Evolutionary conservation across 2,888 invertebrate genomes (phyloP).

Genomic region (Pantelozetes paolii): DNA sequence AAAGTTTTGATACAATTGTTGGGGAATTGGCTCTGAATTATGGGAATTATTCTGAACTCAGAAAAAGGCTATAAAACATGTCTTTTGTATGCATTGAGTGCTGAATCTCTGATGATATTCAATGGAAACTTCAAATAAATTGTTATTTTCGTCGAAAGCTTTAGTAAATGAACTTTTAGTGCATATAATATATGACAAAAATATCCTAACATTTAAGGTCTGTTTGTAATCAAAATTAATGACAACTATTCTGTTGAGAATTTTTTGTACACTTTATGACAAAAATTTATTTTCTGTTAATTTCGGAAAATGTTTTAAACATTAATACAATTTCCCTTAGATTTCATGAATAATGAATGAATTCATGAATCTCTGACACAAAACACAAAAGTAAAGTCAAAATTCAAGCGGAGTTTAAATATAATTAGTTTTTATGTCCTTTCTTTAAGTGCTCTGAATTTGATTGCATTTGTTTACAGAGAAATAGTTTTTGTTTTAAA

Average conservation of each 20-base stretch:
- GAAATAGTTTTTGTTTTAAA: neutral
- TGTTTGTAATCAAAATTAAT: constrained; percentile 24
- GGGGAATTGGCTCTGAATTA: neutral
- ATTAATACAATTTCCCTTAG: neutral
- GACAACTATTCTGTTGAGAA: neutral
- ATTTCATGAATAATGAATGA: neutral
- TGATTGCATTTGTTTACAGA: neutral
- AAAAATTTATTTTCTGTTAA: neutral
- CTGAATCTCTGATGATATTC: neutral
- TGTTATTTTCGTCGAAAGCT: neutral
- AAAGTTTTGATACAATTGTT: neutral
- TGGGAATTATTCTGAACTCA: constrained; percentile 7
- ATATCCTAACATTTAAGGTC: neutral
- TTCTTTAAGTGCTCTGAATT: neutral
- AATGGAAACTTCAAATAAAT: neutral
- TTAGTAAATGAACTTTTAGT: neutral
- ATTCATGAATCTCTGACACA: neutral
- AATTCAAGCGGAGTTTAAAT: neutral
- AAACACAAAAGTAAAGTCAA: neutral
- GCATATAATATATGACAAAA: no score
- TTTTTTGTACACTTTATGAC: neutral
- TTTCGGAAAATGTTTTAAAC: neutral
- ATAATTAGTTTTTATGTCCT: neutral
- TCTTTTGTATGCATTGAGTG: neutral
- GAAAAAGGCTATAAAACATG: neutral